Base-by-base conservation (phyloP, 30 jellyfish, hydroid and myxozoan genomes). In the Calvadosia cruxmelitensis region DNA sequence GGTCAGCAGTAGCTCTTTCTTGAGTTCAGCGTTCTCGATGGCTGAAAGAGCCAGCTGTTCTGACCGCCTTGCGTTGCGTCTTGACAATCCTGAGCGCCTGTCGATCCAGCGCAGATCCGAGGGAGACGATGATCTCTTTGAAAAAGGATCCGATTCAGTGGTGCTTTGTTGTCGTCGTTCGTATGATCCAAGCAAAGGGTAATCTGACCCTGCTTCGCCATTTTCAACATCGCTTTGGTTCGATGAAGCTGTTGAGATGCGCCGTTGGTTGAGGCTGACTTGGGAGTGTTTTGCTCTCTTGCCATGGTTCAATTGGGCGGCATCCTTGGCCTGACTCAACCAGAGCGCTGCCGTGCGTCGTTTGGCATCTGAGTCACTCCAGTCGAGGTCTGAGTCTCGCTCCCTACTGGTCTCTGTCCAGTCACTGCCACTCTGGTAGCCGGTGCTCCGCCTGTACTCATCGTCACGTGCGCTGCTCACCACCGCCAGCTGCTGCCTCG, bases 1-100 rank as follows among this genome's bases (percentile, higher is more conserved):
- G 23, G 94, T 82, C 72, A 89, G 53, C 66, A 89, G 72, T 2
- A 89, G 69, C 34, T 89, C 98, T 73, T 89, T 89, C 65, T 78
- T 82, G 15, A 89, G 69, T 49, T 80, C 98, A 0, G 93, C 93
- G 63, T 89, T 89, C 69, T 89, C 94, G 15, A 89, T 82, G 3
- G 94, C 95, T 63, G 88, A 85, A 24, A 77, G 49, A 29, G 98
- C 74, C 26, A 86, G 34, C 51, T 79, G 74, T 42, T 42, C 57
- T 10, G 15, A 5, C 20, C 57, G 10, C 20, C 57, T 42, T n/a
- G n/a, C n/a, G n/a, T n/a, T n/a, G 57, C 57, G 57, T 42, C 57
- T 10, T 20, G 10, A 20, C 10, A 42, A 42, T 42, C 15, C 15
- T 42, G 57, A 42, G 27, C 66, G 49, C 62, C 65, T 68, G 0